phyloP scores from a whole-genome alignment of 2,888 invertebrate species.

The Hirtodrosophila cameraria region DNA sequence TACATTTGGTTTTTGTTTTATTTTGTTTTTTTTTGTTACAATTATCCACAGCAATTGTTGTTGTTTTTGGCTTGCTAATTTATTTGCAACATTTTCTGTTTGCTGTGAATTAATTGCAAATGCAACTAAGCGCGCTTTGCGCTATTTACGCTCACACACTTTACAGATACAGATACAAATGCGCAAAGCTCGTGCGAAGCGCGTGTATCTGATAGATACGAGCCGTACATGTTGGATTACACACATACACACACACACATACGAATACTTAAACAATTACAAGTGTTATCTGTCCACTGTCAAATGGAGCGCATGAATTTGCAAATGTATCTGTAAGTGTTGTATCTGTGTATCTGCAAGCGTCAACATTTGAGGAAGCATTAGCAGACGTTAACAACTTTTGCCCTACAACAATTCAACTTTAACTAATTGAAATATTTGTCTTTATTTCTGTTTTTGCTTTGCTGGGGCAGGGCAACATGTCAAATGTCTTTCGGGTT shows the following conservation, averaged over 20 bases:
- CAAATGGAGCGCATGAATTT: conserved; percentile 63
- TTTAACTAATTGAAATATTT: conserved; percentile 72
- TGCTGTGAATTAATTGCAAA: conserved; percentile 78
- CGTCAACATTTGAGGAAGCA: conserved; percentile 57
- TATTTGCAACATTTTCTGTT: conserved; percentile 80
- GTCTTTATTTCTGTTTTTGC: conserved; percentile 21
- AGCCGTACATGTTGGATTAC: conserved; percentile 47
- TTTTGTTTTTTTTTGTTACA: conserved; percentile 26
- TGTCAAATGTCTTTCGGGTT: conserved; percentile 69
- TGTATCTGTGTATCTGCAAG: conserved; percentile 9
- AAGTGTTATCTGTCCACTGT: conserved; percentile 39
- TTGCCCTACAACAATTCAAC: conserved; percentile 39
- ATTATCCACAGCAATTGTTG: conserved; percentile 39
- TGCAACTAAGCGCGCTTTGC: conserved; percentile 75
- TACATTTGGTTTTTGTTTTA: conserved; percentile 28
- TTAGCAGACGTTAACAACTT: conserved; percentile 39
- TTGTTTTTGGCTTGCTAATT: conserved; percentile 64
- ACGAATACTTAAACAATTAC: too few relatives aligned
- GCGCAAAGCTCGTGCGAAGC: conserved; percentile 9
- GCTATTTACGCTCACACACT: conserved; percentile 66
- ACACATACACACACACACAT: conserved; percentile 11
- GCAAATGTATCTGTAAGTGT: conserved; percentile 8
- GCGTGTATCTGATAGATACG: conserved; percentile 47
- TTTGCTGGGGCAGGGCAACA: conserved; percentile 7
- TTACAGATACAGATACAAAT: conserved; percentile 22